phyloP scores from a whole-genome alignment of 2,113 vertebrate species.

The Isurus oxyrinchus region DNA sequence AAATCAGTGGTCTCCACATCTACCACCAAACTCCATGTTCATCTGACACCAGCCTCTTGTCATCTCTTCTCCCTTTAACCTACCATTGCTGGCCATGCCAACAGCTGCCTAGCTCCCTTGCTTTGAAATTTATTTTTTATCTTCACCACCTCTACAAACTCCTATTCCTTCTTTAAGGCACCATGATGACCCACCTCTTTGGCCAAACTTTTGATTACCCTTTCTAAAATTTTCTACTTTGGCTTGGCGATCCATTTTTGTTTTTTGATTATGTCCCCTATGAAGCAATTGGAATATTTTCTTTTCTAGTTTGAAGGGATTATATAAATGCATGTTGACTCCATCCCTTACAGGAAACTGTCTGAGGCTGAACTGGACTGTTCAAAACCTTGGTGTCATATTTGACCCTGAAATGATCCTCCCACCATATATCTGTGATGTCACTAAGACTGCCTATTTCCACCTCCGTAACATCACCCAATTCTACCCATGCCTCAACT shows the following conservation, averaged over 20 bases:
- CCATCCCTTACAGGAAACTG: no score
- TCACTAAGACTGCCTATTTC: no score
- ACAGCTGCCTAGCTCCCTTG: background rate
- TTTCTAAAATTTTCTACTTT: background rate
- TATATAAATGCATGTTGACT: no score
- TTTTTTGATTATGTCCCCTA: background rate
- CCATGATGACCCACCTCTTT: background rate
- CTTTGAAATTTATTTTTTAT: background rate
- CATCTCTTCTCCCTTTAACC: background rate
- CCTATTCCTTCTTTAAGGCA: background rate
- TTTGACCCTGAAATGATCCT: no score
- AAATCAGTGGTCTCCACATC: background rate
- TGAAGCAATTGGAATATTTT: no score
- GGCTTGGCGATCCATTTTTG: background rate
- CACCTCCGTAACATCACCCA: no score
- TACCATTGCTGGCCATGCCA: background rate
- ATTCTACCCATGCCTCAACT: no score
- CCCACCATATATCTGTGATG: no score
- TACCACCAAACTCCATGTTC: background rate
- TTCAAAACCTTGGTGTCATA: no score
- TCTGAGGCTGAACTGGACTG: no score
- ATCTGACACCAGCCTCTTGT: background rate
- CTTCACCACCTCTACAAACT: background rate
- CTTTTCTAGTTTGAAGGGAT: no score
- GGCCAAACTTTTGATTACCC: background rate